Conservation (phyloP, 1,140 invertebrate genomes). For the Leptonema lineaticorne region DNA sequence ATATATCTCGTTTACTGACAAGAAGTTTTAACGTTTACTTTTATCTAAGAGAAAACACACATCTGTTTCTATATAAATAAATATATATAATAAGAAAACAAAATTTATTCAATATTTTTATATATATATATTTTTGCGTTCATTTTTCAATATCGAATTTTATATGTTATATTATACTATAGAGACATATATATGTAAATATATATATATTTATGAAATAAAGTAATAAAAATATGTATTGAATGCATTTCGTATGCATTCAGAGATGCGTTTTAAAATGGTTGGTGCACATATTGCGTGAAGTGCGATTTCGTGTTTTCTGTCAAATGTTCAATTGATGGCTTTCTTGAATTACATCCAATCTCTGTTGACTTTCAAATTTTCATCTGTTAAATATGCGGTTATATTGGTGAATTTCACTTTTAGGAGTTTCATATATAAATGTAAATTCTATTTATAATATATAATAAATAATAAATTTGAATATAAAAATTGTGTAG, state of each 20-base stretch:
- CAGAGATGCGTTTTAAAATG: neutral
- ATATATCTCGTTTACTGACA: neutral
- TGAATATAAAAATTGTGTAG: no score
- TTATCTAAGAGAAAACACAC: no score
- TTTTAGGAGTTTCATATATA: no score
- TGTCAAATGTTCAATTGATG: conserved; percentile 19
- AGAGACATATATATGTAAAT: neutral
- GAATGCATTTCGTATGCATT: conserved; percentile 3
- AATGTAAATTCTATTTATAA: no score
- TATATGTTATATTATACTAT: no score
- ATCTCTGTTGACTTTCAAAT: conserved; percentile 24
- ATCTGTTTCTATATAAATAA: no score
- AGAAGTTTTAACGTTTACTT: neutral
- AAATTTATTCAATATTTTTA: no score
- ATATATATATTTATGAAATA: neutral
- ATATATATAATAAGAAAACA: no score
- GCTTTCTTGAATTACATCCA: conserved; percentile 23
- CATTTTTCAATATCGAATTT: no score
- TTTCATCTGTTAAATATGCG: conserved; percentile 22
- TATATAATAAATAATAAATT: no score
- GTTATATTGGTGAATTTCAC: neutral
- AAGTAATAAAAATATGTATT: neutral
- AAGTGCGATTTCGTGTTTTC: conserved; percentile 27
- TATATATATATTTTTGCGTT: no score
- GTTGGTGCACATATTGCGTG: neutral